Percentiles rank a stretch among this genome's conserved stretches.
phyloP scores from a whole-genome alignment of 2,113 vertebrate genomes.

The Puntigrus tetrazona region DNA sequence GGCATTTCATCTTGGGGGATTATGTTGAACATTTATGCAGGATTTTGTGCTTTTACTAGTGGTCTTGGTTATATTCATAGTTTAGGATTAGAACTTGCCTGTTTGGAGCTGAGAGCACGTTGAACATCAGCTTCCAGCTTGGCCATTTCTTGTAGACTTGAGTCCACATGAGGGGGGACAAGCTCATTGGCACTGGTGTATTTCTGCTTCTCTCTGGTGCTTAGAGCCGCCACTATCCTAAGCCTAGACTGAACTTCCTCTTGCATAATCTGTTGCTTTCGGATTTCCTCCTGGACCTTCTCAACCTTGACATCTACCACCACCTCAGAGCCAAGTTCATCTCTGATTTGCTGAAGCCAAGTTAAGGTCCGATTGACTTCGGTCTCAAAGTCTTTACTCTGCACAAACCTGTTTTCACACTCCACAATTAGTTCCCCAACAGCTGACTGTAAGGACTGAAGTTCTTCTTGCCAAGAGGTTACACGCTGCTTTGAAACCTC shows the following conservation, averaged over 20 bases:
- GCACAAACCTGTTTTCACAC: constrained; percentile 84
- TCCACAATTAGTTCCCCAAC: constrained; percentile 83
- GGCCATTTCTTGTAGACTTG: constrained; percentile 82
- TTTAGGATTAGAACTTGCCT: constrained; percentile 75
- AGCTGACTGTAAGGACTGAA: constrained; percentile 80
- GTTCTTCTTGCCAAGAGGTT: constrained; percentile 86
- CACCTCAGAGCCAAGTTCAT: constrained; percentile 79
- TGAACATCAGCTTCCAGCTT: constrained; percentile 86
- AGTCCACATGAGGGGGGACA: constrained; percentile 82
- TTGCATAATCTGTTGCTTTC: constrained; percentile 93
- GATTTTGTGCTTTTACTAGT: not conserved
- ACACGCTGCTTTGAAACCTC: constrained; percentile 80
- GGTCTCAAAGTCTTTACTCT: constrained; percentile 90
- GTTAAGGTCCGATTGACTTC: constrained; percentile 87
- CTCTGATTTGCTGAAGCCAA: constrained; percentile 87
- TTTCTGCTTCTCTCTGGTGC: constrained; percentile 85
- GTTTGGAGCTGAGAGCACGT: constrained; percentile 80
- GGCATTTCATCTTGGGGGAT: not conserved
- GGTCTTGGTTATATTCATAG: not conserved
- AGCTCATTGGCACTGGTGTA: constrained; percentile 88
- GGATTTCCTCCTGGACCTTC: constrained; percentile 92
- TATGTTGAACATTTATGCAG: not conserved
- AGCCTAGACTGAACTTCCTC: constrained; percentile 93
- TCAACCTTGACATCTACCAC: constrained; percentile 85
- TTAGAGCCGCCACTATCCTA: constrained; percentile 89